Conservation (phyloP, 2,113 vertebrate genomes). For the Sinocyclocheilus grahami region DNA sequence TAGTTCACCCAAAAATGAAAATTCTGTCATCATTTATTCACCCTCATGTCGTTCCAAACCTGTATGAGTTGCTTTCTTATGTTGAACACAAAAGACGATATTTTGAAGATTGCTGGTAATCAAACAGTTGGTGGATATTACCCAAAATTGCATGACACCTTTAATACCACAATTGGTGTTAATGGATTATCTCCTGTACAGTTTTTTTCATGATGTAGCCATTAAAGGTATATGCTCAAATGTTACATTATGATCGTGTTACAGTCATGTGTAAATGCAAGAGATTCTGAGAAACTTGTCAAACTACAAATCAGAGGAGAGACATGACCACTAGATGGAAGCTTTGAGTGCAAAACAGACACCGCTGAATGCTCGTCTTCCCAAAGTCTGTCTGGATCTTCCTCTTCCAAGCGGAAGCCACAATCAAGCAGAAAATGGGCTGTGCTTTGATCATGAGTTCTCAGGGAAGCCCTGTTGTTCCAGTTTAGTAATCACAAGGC, state of each 20-base stretch:
- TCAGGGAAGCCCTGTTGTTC: neutral
- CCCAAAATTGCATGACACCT: neutral
- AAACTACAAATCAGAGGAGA: neutral
- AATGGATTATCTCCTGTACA: neutral
- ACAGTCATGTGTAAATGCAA: neutral
- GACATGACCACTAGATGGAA: conserved; percentile 53
- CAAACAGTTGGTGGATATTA: neutral
- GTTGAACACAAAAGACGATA: too few species aligned
- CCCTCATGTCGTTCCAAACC: too few species aligned
- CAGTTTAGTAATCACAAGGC: conserved; percentile 35
- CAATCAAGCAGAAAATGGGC: conserved; percentile 5
- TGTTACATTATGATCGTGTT: neutral
- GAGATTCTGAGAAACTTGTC: neutral
- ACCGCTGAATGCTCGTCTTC: neutral
- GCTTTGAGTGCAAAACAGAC: neutral
- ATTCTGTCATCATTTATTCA: too few species aligned
- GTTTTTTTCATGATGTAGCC: neutral
- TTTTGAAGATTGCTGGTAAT: too few species aligned
- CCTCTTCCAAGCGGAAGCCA: conserved; percentile 16
- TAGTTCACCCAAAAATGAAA: too few species aligned
- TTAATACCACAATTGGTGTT: neutral
- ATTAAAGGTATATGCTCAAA: neutral
- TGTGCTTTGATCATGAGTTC: conserved; percentile 27
- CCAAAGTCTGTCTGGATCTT: neutral
- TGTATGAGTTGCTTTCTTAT: too few species aligned